Base-by-base conservation (phyloP, 2,888 invertebrate genomes). In the Digitonthophagus gazella region DNA sequence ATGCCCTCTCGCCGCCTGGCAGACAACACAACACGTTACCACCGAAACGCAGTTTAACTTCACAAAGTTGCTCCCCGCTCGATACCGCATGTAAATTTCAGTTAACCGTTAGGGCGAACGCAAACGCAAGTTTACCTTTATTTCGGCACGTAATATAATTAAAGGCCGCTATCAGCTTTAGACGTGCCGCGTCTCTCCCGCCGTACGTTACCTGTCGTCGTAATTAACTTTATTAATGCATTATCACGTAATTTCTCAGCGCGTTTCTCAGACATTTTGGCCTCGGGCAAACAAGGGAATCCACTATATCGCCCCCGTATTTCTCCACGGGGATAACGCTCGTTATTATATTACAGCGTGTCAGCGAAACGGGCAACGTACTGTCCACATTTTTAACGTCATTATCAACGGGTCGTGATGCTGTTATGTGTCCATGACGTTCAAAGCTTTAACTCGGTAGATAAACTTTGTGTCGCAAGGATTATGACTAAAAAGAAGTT, bases 211-310 rank as follows among this genome's bases (percentile, higher is more conserved):
- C 74, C 75, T 74, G 75, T 73, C 72, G 71, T 67, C 67, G 69
- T 72, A 72, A 72, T 71, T 74, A 75, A 75, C 74, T 72, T 74
- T 74, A 74, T 75, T 74, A 74, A 74, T 74, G 75, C 74, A 74
- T 75, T 74, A 75, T 74, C 75, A 74, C 75, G 74, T 72, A 75
- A 74, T 71, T 74, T 73, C 58, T 44, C 28, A 1, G 28, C 28
- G 28, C 11, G 28, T 44, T 44, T 70, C 69, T 15, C 65, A 69
- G 70, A 66, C 70, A 15, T 66, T 56, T 16, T 14, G n/a, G 2
- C 16, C 19, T 3, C 6, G 28, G 28, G 28, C 28, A 44, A 44
- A 44, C 28, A 44, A 44, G 28, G 11, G 28, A 44, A 44, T 44
- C 11, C 28, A 44, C 28, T 44, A 44, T 44, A 44, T 8, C 28